Evolutionary conservation across 1,140 invertebrate genomes (phyloP).

Genomic region (Pseudomyrmex pallidus): DNA sequence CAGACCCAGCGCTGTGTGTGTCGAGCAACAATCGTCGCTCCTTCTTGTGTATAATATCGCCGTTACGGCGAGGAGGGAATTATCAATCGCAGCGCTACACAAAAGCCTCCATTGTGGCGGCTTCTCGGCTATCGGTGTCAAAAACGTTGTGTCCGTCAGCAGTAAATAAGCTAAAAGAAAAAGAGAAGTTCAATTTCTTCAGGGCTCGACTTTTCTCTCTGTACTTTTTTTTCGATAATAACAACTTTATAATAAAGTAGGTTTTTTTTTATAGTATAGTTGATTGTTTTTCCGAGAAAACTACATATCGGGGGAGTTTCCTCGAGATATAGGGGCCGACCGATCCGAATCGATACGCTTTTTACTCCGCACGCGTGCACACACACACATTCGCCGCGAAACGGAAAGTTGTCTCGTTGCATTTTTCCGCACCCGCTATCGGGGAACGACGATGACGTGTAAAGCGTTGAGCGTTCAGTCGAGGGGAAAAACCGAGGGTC

Average conservation of each 20-base stretch:
- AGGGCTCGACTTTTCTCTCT: too few species aligned
- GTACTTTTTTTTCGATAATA: too few species aligned
- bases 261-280: too few species aligned
- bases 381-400: slow-evolving; percentile 1
- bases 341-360: too few species aligned
- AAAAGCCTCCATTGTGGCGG: slow-evolving; percentile 40
- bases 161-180: too few species aligned
- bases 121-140: neutral
- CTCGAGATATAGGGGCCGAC: too few species aligned
- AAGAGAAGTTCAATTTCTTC: neutral
- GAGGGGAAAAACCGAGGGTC: slow-evolving; percentile 40
- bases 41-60: slow-evolving; percentile 28
- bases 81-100: slow-evolving; percentile 37
- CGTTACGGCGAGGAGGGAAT: slow-evolving; percentile 4
- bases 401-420: slow-evolving; percentile 48
- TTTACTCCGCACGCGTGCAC: neutral
- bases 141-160: slow-evolving; percentile 16
- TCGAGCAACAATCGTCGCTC: slow-evolving; percentile 53
- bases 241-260: too few species aligned
- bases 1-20: neutral
- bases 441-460: slow-evolving; percentile 49
- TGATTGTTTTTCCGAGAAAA: too few species aligned
- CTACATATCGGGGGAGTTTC: too few species aligned
- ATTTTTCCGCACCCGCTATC: slow-evolving; percentile 47
- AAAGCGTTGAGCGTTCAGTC: slow-evolving; percentile 51